These are phyloP conservation scores for Idris sp. DNA, from an alignment of 1,140 invertebrate genomes.

Conservation along the genomic window DNA sequence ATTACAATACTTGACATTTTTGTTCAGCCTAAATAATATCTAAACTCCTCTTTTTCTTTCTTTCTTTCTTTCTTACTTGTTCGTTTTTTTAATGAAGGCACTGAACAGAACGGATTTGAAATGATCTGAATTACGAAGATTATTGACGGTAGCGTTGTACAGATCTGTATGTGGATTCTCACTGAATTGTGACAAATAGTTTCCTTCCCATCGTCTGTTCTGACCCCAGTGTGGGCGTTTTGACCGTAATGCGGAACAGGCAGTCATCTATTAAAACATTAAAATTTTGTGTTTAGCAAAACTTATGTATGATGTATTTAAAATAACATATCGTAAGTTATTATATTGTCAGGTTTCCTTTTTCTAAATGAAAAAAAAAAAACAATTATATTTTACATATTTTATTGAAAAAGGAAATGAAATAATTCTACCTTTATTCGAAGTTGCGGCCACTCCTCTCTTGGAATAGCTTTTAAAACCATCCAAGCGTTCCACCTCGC, in stretches of 20 bases:
- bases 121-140: constrained; percentile 84
- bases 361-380: too few species aligned
- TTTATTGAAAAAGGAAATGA: neutral
- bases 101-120: constrained; percentile 82
- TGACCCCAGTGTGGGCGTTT: constrained; percentile 90
- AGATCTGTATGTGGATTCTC: constrained; percentile 87
- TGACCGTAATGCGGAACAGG: constrained; percentile 86
- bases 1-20: too few species aligned
- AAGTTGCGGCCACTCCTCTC: constrained; percentile 91
- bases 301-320: too few species aligned
- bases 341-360: too few species aligned
- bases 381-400: too few species aligned
- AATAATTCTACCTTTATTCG: constrained; percentile 82
- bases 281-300: too few species aligned
- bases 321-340: too few species aligned
- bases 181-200: constrained; percentile 88
- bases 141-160: constrained; percentile 85
- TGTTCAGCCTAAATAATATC: too few species aligned
- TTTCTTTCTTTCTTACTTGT: constrained; percentile 72
- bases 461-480: constrained; percentile 88
- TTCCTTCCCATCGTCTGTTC: constrained; percentile 91
- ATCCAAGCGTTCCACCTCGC: constrained; percentile 92
- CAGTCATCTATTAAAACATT: constrained; percentile 82
- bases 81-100: constrained; percentile 75
- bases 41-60: too few species aligned